A percentile compares a stretch with the other conserved stretches of the same genome.
Conservation (phyloP, 2,888 invertebrate genomes). For the Trissolcus brochymenae region DNA sequence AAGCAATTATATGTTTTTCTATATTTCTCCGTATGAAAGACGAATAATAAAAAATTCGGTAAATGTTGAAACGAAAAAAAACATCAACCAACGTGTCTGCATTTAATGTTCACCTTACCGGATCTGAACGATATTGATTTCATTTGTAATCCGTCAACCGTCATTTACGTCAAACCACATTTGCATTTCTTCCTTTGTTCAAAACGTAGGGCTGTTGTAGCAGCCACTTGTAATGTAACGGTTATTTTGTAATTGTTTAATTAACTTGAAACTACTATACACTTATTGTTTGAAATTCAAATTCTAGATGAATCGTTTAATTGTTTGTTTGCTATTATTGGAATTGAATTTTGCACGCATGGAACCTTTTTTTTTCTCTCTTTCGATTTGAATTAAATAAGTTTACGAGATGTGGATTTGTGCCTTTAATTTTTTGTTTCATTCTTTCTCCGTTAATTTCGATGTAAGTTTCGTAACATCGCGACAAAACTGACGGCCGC, state of each 20-base stretch:
- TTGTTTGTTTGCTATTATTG: slow-evolving; percentile 30
- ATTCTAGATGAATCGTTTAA: slow-evolving; percentile 10
- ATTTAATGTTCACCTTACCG: slow-evolving; percentile 51
- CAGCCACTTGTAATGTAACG: slow-evolving; percentile 30
- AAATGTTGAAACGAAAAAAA: slow-evolving; percentile 70
- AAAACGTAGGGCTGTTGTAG: slow-evolving; percentile 20
- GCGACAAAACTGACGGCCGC: slow-evolving; percentile 7
- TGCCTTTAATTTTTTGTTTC: slow-evolving; percentile 18
- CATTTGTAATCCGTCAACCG: slow-evolving; percentile 45
- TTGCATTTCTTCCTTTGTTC: slow-evolving; percentile 52
- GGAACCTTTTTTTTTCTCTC: slow-evolving; percentile 5
- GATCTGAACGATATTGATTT: slow-evolving; percentile 37
- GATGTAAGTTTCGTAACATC: slow-evolving; percentile 30
- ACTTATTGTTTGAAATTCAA: slow-evolving; percentile 21
- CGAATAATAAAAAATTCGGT: slow-evolving; percentile 75
- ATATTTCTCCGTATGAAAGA: slow-evolving; percentile 75
- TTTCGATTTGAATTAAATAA: not conserved
- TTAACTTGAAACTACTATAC: slow-evolving; percentile 9
- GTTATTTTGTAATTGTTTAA: slow-evolving; percentile 32
- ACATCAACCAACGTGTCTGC: slow-evolving; percentile 41
- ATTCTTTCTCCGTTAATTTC: slow-evolving; percentile 18
- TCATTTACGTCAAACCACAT: slow-evolving; percentile 42
- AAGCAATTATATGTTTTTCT: slow-evolving; percentile 76
- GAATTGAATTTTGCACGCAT: slow-evolving; percentile 1
- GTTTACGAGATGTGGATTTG: slow-evolving; percentile 13